Percentiles rank a stretch among this genome's conserved stretches.
phyloP scores from a whole-genome alignment of 2,113 vertebrate genomes.

The Lycaon pictus region DNA sequence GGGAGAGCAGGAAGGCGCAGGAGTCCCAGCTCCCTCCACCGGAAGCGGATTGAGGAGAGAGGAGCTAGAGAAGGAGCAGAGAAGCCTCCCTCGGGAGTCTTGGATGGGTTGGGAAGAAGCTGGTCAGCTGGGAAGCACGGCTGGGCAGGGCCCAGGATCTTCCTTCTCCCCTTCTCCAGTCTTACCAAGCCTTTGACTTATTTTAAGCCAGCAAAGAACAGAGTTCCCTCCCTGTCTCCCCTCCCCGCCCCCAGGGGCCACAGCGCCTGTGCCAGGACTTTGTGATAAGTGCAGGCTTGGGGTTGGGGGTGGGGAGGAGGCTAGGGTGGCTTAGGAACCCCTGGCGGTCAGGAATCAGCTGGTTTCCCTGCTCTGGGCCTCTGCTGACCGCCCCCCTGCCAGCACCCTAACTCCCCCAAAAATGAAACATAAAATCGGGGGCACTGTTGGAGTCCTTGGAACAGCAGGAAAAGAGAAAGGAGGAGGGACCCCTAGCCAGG shows the following conservation, averaged over 20 bases:
- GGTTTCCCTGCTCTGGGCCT: background rate
- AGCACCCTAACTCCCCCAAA: background rate
- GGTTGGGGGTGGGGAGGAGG: background rate
- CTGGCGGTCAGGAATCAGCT: background rate
- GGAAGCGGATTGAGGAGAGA: background rate
- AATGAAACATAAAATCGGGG: background rate
- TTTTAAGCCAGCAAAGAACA: conserved; percentile 67
- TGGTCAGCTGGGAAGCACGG: background rate
- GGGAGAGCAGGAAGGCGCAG: conserved; percentile 19
- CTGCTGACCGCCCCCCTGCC: background rate
- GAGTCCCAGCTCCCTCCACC: background rate
- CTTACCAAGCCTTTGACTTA: conserved; percentile 59
- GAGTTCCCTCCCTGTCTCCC: conserved; percentile 66
- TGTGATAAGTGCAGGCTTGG: background rate
- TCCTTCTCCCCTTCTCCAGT: conserved; percentile 16
- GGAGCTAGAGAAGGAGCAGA: background rate
- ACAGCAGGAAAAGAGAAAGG: conserved; percentile 1
- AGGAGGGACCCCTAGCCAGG: background rate
- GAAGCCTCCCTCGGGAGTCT: too few species aligned
- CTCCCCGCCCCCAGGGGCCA: background rate
- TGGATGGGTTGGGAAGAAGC: background rate
- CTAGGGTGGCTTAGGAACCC: background rate
- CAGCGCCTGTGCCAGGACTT: conserved; percentile 24
- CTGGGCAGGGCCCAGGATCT: background rate
- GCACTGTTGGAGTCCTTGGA: background rate